Conservation (phyloP, 1,140 invertebrate genomes). For the Leptinotarsa texana region DNA sequence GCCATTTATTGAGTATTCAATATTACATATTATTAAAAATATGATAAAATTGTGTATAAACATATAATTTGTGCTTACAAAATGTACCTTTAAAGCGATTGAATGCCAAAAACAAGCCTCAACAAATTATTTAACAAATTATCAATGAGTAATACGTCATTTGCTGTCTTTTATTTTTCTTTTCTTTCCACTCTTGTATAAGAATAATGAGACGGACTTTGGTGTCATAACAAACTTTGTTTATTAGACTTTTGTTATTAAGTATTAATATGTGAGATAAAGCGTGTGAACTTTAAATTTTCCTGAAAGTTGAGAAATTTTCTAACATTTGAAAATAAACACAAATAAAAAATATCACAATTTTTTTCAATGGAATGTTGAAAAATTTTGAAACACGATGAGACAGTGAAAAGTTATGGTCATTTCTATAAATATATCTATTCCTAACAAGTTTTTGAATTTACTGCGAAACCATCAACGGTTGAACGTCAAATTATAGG, state of each 20-base stretch:
- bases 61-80: slow-evolving; percentile 54
- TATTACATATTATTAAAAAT: slow-evolving; percentile 53
- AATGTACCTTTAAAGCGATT: slow-evolving; percentile 46
- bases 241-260: slow-evolving; percentile 26
- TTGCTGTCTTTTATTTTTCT: slow-evolving; percentile 27
- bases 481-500: too few relatives aligned
- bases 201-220: slow-evolving; percentile 38
- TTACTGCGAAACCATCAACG: too few relatives aligned
- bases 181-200: slow-evolving; percentile 24
- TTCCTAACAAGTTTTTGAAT: too few relatives aligned
- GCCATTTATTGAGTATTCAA: slow-evolving; percentile 34
- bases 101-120: slow-evolving; percentile 43
- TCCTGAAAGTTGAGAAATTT: background rate
- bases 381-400: background rate
- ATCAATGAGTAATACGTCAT: slow-evolving; percentile 31
- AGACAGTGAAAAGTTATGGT: too few relatives aligned
- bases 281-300: background rate
- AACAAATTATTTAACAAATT: slow-evolving; percentile 39
- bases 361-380: slow-evolving; percentile 15
- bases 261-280: slow-evolving; percentile 9
- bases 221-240: slow-evolving; percentile 23
- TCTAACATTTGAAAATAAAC: background rate
- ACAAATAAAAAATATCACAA: background rate
- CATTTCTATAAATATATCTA: too few relatives aligned
- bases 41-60: slow-evolving; percentile 55